Evolutionary conservation across 2,113 vertebrate genomes (phyloP), one percentile per base, ranked within the genome.

Genomic region (Penelope pileata): DNA sequence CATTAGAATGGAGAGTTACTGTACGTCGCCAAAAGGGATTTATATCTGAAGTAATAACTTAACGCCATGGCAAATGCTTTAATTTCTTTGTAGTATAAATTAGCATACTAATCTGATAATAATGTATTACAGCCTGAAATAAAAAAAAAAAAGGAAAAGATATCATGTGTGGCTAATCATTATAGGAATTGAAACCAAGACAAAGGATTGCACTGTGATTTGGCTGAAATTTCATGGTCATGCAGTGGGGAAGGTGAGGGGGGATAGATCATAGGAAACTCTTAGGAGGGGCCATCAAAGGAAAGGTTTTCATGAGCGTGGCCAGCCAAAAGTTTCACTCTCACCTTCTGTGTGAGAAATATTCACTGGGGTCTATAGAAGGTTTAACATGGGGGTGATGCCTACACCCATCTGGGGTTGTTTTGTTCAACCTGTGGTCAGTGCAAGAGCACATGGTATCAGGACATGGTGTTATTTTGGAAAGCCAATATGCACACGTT

Each of bases 41-140:
- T 93, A 83, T 93, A 93, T 94, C 91, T 72, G 19, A 85, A 83
- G 88, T 79, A 86, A 94, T 93, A 89, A 91, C 50, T 93, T 91
- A 90, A 91, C 4, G 2, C 88, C 58, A 75, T 1, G 3, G 91
- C 62, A 86, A 94, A 91, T 70, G 72, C 67, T 94, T 94, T 94
- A 62, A 91, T 96, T 96, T 88, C 93, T 91, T 91, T 91, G 95
- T 88, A 75, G 93, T 86, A 86, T 80, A 83, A 96, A 96, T 96
- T 96, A 93, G 80, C 91, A 93, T 86, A 67, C 24, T 96, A 89
- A 96, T 93, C 93, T 93, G 84, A 94, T 96, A 93, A 93, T 83
- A 86, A 93, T 86, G 34, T 43, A 80, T 93, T 93, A 93, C 29
- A 73, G 66, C 26, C 43, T 6, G 9, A 0, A 6, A 62, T 53